Base-by-base conservation (phyloP, 2,113 vertebrate species). In the Herpetotheres cachinnans region DNA sequence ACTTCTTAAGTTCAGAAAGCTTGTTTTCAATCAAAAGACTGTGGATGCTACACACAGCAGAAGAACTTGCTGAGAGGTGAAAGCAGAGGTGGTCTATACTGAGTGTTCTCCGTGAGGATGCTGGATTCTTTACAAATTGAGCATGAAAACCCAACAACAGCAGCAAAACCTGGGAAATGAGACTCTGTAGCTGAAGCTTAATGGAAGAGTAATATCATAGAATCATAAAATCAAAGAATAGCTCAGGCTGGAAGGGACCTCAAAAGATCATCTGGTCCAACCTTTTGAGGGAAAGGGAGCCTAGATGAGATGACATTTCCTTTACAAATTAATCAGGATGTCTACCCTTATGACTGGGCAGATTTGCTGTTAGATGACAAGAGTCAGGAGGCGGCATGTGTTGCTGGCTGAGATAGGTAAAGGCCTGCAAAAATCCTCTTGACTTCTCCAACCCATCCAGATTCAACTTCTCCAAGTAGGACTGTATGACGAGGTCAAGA, bases 51-150 rank as follows among this genome's bases (percentile, higher is more conserved):
- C 44, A 42, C 25, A 56, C 8, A 67, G 30, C 47, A 67, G 44
- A 18, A 52, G 29, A 47, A 5, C 7, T 66, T 54, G 19, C 25
- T 34, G 26, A 76, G 20, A 80, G 4, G 3, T 29, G 30, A 89
- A 87, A 85, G 16, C 11, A 66, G 29, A 84, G 30, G 19, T 79
- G 25, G 8, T 16, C n/a, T 77, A 36, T 24, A 44, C 15, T 24
- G 7, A 62, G 12, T 0, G 1, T 8, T 54, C 3, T 52, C 32
- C 7, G 0, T 66, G 47, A 42, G 6, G 32, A 67, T 42, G 25
- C 20, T 55, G 56, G 52, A 24, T 54, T 91, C 22, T 63, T 72
- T 65, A 40, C 10, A 82, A 63, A 61, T 9, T 61, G 27, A 76
- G 19, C 8, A 13, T 5, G 15, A 72, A 82, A 79, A 13, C 19